phyloP scores from a whole-genome alignment of 2,888 invertebrate species.

The Imbricaverruca yamaguchii region DNA sequence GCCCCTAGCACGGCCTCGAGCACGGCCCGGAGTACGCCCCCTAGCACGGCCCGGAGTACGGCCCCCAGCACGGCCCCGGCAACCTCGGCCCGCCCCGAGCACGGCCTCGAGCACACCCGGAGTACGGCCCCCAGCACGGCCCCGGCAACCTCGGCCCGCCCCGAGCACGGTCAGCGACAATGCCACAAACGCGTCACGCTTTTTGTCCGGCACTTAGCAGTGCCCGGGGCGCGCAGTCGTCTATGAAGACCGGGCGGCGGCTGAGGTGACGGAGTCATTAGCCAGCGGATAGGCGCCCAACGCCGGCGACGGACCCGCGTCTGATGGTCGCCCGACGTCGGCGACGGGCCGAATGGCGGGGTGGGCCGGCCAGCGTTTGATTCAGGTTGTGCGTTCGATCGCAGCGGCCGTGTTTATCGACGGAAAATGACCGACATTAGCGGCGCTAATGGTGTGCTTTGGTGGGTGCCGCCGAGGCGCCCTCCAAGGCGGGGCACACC shows the following conservation, averaged over 20 bases:
- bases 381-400: background rate
- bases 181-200: background rate
- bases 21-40: no score
- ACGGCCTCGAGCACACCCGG: no score
- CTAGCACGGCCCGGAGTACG: no score
- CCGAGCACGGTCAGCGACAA: background rate
- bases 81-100: no score
- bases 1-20: no score
- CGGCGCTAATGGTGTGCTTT: slow-evolving; percentile 6
- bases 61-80: no score
- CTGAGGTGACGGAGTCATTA: background rate
- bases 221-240: background rate
- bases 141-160: no score
- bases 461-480: background rate
- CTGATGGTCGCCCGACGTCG: no score
- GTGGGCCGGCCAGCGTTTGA: background rate
- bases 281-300: background rate
- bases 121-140: no score
- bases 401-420: slow-evolving; percentile 2
- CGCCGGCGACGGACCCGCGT: no score
- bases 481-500: background rate
- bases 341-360: no score
- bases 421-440: slow-evolving; percentile 8
- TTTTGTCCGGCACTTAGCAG: background rate
- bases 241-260: background rate